Conservation (phyloP, 2,888 invertebrate genomes). For the Melanargia galathea region DNA sequence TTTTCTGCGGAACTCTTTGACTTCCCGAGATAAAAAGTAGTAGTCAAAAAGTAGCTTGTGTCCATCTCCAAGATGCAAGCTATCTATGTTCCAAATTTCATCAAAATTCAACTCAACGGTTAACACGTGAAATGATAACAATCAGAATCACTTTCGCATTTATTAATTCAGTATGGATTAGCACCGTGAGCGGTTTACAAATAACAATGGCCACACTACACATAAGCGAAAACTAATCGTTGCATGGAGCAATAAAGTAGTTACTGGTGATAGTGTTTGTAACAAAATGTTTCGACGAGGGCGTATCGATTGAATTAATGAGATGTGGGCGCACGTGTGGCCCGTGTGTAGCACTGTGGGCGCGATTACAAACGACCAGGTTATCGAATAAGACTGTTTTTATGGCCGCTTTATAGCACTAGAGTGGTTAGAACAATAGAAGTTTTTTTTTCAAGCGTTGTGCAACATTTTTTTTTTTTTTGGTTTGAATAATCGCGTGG, state of each 20-base stretch:
- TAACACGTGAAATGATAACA: too few species aligned
- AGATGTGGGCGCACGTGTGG: slow-evolving; percentile 78
- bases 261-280: slow-evolving; percentile 59
- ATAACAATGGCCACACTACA: slow-evolving; percentile 37
- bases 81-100: too few species aligned
- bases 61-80: too few species aligned
- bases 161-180: background rate
- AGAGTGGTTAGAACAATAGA: slow-evolving; percentile 61
- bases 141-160: too few species aligned
- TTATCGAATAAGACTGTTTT: slow-evolving; percentile 61
- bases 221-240: slow-evolving; percentile 53
- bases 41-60: too few species aligned
- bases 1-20: too few species aligned
- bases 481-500: slow-evolving; percentile 41
- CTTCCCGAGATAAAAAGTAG: too few species aligned
- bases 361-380: slow-evolving; percentile 62
- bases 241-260: slow-evolving; percentile 61
- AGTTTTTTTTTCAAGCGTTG: slow-evolving; percentile 56
- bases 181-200: background rate
- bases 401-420: slow-evolving; percentile 66
- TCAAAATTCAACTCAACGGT: too few species aligned
- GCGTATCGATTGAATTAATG: slow-evolving; percentile 80
- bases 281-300: slow-evolving; percentile 73
- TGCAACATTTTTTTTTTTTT: slow-evolving; percentile 53
- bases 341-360: slow-evolving; percentile 65